Evolutionary conservation across 2,797 vertebrate genomes (phyloP).

Genomic region (Enteromius unitaeniatus): DNA sequence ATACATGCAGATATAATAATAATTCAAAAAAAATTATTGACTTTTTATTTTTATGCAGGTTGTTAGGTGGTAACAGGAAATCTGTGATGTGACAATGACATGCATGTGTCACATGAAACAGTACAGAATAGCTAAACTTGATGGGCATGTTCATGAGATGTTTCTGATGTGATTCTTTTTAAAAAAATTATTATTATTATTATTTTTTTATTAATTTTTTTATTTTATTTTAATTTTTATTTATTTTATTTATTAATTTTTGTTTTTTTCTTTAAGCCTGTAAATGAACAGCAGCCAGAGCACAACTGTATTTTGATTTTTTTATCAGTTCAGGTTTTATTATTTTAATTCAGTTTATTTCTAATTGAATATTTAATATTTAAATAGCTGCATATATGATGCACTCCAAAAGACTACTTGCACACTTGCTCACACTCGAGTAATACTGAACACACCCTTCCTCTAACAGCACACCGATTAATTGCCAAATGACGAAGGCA

Average conservation of each 20-base stretch:
- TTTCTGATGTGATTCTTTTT: background rate
- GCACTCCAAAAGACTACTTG: too few relatives aligned
- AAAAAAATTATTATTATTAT: too few relatives aligned
- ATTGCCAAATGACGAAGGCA: background rate
- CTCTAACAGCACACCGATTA: background rate
- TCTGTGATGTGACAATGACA: background rate
- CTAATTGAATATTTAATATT: background rate
- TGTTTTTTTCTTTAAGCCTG: background rate
- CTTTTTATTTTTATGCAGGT: background rate
- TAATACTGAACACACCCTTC: too few relatives aligned
- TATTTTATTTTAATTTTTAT: too few relatives aligned
- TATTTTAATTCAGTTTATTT: background rate
- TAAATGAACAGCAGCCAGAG: background rate
- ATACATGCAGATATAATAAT: background rate
- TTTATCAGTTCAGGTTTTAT: background rate
- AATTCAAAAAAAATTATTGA: background rate
- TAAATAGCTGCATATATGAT: too few relatives aligned
- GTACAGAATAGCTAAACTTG: background rate
- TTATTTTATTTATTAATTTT: background rate
- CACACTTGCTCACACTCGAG: too few relatives aligned
- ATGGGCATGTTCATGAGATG: background rate
- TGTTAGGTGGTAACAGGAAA: slow-evolving; percentile 30
- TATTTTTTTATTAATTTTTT: too few relatives aligned
- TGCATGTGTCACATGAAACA: background rate
- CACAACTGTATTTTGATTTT: background rate